Percentiles rank a stretch among this genome's conserved stretches.
Conservation (phyloP, 2,113 vertebrate species). For the Trogon melanurus region DNA sequence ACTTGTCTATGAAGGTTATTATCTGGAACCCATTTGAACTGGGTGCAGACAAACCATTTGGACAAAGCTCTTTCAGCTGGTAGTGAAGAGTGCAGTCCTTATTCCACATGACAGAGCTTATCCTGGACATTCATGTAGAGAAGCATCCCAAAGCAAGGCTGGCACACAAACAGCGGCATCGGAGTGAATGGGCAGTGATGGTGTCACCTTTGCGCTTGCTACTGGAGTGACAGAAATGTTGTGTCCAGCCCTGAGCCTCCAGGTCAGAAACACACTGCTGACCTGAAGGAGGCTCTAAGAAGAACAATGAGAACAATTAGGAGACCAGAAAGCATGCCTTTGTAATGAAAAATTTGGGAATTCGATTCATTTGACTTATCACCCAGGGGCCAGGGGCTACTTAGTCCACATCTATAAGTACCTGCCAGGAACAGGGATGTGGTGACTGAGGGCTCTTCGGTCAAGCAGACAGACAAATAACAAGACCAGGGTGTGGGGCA, state of each 20-base stretch:
- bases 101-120: neutral
- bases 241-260: neutral
- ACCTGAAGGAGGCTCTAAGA: neutral
- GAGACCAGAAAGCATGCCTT: neutral
- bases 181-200: rapidly evolving
- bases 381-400: neutral
- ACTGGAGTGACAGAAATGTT: neutral
- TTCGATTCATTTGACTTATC: neutral
- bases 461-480: neutral
- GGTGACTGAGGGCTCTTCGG: neutral
- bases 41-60: neutral
- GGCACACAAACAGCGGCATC: neutral
- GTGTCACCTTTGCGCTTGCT: neutral
- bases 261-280: neutral
- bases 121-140: neutral
- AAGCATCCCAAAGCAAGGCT: neutral
- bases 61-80: neutral
- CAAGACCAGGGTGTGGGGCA: rapidly evolving
- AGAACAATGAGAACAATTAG: neutral
- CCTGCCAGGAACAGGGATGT: neutral
- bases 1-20: neutral
- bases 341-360: neutral
- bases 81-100: neutral
- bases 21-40: neutral
- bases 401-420: neutral